A percentile compares a stretch with the other conserved stretches of the same genome.
phyloP scores from a whole-genome alignment of 2,113 vertebrate species.

The Dicerorhinus sumatrensis region DNA sequence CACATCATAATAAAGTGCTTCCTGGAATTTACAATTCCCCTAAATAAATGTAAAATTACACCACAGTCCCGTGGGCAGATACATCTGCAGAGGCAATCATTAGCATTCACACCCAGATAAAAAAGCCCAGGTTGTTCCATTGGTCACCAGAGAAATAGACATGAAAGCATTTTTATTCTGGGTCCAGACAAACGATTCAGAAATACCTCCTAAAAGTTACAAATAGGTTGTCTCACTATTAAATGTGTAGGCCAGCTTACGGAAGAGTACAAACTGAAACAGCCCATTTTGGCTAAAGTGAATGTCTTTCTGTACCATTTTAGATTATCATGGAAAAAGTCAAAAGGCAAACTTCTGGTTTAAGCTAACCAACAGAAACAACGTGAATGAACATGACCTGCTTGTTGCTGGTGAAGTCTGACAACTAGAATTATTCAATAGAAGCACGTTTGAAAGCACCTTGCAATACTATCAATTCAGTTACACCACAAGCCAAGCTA shows the following conservation, averaged over 20 bases:
- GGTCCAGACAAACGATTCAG: neutral
- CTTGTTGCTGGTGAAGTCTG: neutral
- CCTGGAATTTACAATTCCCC: neutral
- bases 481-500: neutral
- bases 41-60: conserved; percentile 1
- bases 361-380: neutral
- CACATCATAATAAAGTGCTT: neutral
- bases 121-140: neutral
- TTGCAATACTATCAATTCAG: neutral
- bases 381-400: neutral
- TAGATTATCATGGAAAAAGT: neutral
- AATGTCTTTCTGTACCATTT: neutral
- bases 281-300: neutral
- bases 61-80: neutral
- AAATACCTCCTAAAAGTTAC: neutral
- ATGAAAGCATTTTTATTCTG: conserved; percentile 13
- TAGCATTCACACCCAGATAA: neutral
- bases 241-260: neutral
- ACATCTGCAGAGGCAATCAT: neutral
- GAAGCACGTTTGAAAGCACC: neutral
- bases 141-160: neutral
- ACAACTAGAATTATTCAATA: neutral
- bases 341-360: neutral
- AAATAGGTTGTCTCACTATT: neutral
- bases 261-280: neutral